Evolutionary conservation across 2,888 invertebrate genomes (phyloP).

Genomic region (Choreutis nemorana): DNA sequence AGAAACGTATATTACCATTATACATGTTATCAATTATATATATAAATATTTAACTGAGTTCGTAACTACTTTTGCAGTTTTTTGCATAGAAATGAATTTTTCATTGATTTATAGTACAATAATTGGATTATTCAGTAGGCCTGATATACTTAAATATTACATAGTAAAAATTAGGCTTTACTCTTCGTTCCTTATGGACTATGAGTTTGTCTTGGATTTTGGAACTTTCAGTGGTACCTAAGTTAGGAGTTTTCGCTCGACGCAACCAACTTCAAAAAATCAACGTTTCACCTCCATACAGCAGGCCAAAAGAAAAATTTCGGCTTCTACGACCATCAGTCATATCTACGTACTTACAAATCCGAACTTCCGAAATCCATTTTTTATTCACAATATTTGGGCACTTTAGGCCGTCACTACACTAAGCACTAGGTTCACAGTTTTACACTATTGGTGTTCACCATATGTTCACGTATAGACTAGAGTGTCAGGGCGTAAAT

Average conservation of each 20-base stretch:
- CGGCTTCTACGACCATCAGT: neutral
- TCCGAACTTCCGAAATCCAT: neutral
- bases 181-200: conserved; percentile 30
- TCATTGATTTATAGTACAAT: conserved; percentile 20
- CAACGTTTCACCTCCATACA: conserved; percentile 1
- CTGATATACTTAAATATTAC: conserved; percentile 40
- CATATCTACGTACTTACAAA: conserved; percentile 25
- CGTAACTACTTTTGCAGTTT: conserved; percentile 28
- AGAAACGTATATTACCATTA: conserved; percentile 60
- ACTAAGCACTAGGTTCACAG: conserved; percentile 19
- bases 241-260: conserved; percentile 24
- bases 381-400: conserved; percentile 15
- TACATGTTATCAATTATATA: conserved; percentile 57
- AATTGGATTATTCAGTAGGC: conserved; percentile 56
- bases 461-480: conserved; percentile 46
- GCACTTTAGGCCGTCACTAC: conserved; percentile 16
- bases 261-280: conserved; percentile 11
- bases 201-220: conserved; percentile 19
- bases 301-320: conserved; percentile 2
- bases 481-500: conserved; percentile 50
- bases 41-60: conserved; percentile 41
- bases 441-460: conserved; percentile 17
- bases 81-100: conserved; percentile 12
- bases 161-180: conserved; percentile 52
- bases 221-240: conserved; percentile 27